phyloP scores from a whole-genome alignment of 23 tunicate genomes.

The Trididemnum clinides region DNA sequence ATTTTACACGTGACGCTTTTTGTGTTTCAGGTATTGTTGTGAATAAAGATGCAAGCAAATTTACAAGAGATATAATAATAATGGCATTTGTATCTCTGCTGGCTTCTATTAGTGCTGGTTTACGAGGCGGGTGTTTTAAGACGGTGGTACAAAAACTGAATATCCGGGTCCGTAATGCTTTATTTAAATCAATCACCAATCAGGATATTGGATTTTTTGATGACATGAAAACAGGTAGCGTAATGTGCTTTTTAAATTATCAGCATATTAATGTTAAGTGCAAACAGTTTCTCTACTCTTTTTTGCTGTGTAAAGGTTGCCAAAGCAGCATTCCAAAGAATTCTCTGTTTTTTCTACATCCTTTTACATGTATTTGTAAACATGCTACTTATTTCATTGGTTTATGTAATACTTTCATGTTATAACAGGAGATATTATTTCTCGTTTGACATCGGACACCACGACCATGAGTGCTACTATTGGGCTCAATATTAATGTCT shows the following conservation, averaged over 20 bases:
- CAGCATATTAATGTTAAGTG: too few species aligned
- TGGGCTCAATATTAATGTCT: constrained; percentile 71
- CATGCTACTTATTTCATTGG: too few species aligned
- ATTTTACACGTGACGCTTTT: too few species aligned
- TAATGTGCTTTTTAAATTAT: too few species aligned
- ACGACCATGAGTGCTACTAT: constrained; percentile 82
- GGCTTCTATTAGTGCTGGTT: constrained; percentile 67
- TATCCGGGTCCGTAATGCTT: constrained; percentile 65
- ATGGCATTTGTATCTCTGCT: constrained; percentile 66
- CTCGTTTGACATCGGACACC: constrained; percentile 84
- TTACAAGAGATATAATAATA: constrained; percentile 51
- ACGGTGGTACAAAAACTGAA: constrained; percentile 49
- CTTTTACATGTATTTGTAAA: too few species aligned
- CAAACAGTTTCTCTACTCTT: too few species aligned
- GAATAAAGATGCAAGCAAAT: not conserved
- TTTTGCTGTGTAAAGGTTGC: too few species aligned
- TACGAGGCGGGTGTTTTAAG: constrained; percentile 59
- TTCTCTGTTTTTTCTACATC: too few species aligned
- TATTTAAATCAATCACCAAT: constrained; percentile 52
- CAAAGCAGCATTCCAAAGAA: too few species aligned
- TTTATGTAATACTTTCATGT: constrained; percentile 5
- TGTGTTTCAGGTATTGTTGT: constrained; percentile 68
- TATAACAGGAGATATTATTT: constrained; percentile 74
- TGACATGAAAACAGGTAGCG: constrained; percentile 69
- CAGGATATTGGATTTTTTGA: constrained; percentile 92